Evolutionary conservation across 2,888 invertebrate genomes (phyloP).

Genomic region (Seira sanloemensis): DNA sequence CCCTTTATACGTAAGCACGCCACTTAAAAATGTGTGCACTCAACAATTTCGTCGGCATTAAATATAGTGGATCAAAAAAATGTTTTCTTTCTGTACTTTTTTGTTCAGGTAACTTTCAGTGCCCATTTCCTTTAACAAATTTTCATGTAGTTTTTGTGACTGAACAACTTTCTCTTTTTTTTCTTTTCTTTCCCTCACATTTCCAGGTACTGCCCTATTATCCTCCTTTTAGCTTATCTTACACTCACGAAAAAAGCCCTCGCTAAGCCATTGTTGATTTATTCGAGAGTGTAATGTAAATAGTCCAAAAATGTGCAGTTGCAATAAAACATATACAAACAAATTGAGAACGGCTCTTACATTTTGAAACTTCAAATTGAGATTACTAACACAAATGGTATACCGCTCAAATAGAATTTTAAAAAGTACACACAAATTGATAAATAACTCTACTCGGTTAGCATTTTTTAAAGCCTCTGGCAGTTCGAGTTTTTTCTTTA

Average conservation of each 20-base stretch:
- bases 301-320: no score
- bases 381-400: no score
- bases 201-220: not conserved
- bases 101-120: not conserved
- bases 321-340: no score
- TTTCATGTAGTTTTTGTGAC: not conserved
- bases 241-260: not conserved
- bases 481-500: no score
- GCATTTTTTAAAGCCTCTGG: no score
- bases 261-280: not conserved
- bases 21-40: slow-evolving; percentile 12
- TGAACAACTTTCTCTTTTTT: slow-evolving; percentile 1
- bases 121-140: slow-evolving; percentile 11
- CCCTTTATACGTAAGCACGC: not conserved
- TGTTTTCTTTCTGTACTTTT: not conserved
- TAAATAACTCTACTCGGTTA: no score
- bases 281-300: not conserved
- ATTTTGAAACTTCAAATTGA: no score
- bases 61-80: not conserved
- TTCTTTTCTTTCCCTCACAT: not conserved
- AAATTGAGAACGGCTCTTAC: no score
- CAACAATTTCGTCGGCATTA: not conserved
- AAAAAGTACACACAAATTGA: no score
- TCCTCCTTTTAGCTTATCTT: not conserved
- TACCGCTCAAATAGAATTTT: no score